Base-by-base conservation (phyloP, 2,797 vertebrate species). In the Fratercula arctica region DNA sequence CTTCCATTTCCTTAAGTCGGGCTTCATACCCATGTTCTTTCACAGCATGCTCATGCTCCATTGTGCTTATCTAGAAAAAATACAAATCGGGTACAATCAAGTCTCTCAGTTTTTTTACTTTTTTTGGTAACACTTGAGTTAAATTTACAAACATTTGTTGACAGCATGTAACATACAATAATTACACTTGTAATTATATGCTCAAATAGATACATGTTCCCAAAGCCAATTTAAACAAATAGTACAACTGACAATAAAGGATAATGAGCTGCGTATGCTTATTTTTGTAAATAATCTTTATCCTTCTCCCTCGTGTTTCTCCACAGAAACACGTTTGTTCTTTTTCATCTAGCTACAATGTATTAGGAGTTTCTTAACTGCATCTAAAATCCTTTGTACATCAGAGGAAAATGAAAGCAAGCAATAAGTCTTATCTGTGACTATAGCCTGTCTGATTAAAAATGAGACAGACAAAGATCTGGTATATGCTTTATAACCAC, bases 1-100 rank as follows among this genome's bases (percentile, higher is more conserved):
- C 98, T 97, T 99, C 99, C 98, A 99, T 97, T 96, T 99, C 99
- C 81, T 93, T 98, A 72, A 99, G 94, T 16, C 96, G 98, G 16
- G 98, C 98, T 75, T 99, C 98, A 57, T 99, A 98, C 3, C 98
- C 98, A 60, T 95, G 98, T 73, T 99, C 98, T 95, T 98, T 99
- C 92, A 99, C 91, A 87, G 98, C 98, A 95, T 98, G 98, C 90
- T 99, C 99, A 28, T 99, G 98, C 85, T 99, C 98, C 98, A 99
- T 98, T 87, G 98, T 98, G 70, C 98, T 99, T 77, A 99, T 97
- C 99, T 99, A 79, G 74, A 68, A 66, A 90, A 88, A 67, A 8
- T 13, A 85, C 53, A 78, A 53, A 39, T 28, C 1, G 0, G 2
- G 13, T 39, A 78, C 24, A 64, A 41, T 56, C 70, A 69, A 63